These are phyloP conservation scores for Novumbra hubbsi DNA, from an alignment of 2,797 vertebrate genomes.

Conservation along the genomic window DNA sequence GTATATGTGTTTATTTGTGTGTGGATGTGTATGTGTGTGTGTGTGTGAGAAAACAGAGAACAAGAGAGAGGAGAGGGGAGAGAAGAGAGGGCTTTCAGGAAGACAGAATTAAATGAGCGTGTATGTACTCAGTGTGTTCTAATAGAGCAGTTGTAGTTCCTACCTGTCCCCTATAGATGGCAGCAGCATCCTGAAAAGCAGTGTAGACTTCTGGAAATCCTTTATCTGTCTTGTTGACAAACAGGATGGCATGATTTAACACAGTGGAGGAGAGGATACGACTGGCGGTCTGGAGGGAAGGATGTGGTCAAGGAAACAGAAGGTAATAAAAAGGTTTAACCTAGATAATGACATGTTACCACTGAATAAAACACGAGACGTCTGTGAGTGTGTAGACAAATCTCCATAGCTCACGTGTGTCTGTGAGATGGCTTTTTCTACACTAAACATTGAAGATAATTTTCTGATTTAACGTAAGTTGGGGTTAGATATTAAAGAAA, in stretches of 20 bases:
- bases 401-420: neutral
- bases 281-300: slow-evolving; percentile 72
- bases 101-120: too few species aligned
- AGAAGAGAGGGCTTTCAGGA: neutral
- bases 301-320: slow-evolving; percentile 1
- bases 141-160: neutral
- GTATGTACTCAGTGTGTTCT: too few species aligned
- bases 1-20: slow-evolving; percentile 3
- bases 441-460: too few species aligned
- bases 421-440: neutral
- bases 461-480: too few species aligned
- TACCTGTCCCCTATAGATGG: slow-evolving; percentile 84
- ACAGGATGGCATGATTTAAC: slow-evolving; percentile 85
- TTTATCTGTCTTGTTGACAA: slow-evolving; percentile 74
- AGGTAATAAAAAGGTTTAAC: neutral
- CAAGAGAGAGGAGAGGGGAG: neutral
- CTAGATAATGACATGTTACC: neutral
- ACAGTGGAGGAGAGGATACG: slow-evolving; percentile 83
- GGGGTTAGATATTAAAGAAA: too few species aligned
- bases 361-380: neutral
- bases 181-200: slow-evolving; percentile 73
- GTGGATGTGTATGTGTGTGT: neutral
- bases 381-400: neutral
- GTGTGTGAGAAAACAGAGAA: neutral
- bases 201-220: slow-evolving; percentile 63